phyloP scores from a whole-genome alignment of 2,797 vertebrate species.

The Rhinichthys osculus region DNA sequence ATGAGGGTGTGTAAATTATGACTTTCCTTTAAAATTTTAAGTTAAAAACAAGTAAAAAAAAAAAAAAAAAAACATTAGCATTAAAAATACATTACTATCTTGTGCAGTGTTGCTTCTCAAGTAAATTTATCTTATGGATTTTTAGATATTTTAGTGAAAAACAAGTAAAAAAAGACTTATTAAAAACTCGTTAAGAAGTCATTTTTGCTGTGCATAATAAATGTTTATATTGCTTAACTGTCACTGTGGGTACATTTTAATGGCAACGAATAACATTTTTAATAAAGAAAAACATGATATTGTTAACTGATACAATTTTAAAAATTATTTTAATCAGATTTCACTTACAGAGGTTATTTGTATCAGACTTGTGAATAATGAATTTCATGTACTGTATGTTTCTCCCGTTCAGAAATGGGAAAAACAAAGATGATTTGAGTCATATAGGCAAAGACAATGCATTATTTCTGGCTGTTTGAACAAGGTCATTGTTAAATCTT shows the following conservation, averaged over 20 bases:
- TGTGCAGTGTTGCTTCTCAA: not conserved
- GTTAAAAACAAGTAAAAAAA: not conserved
- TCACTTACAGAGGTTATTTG: not conserved
- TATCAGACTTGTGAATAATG: not conserved
- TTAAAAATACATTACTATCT: not conserved
- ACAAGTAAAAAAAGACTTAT: not conserved
- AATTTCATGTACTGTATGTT: not conserved
- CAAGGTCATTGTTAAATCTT: not conserved
- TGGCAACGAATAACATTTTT: not conserved
- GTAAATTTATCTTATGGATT: not conserved
- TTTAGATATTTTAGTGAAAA: not conserved
- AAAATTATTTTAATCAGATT: not conserved
- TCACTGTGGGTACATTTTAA: conserved; percentile 2
- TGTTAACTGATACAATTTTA: not conserved
- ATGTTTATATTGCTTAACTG: conserved; percentile 2
- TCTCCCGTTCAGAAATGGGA: not conserved
- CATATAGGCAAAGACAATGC: not conserved
- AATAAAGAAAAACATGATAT: too few species aligned
- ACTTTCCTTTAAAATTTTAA: not conserved
- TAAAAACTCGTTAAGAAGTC: not conserved
- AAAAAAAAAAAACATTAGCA: not conserved
- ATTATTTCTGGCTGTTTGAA: not conserved
- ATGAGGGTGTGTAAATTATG: not conserved
- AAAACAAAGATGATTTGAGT: not conserved
- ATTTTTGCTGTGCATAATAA: not conserved